Conservation (phyloP, 2,888 invertebrate genomes). For the Trichogramma evanescens region DNA sequence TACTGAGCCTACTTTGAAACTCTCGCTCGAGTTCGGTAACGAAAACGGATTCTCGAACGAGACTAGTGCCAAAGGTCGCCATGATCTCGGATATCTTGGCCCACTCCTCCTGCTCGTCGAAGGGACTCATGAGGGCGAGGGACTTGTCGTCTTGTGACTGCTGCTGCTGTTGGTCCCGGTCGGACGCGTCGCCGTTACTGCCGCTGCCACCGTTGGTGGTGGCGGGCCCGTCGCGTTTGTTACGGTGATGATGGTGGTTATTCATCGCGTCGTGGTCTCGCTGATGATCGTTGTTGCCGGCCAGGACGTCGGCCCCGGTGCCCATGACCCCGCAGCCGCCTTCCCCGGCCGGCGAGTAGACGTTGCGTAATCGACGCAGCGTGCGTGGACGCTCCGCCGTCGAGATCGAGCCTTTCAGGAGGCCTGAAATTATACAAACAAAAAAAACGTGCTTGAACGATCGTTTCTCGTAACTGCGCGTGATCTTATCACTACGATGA, state of each 20-base stretch:
- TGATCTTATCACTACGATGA: no score
- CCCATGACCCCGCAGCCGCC: slow-evolving; percentile 30
- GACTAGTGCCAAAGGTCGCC: slow-evolving; percentile 84
- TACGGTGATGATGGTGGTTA: background rate
- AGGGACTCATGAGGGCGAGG: slow-evolving; percentile 69
- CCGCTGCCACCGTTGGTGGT: slow-evolving; percentile 21
- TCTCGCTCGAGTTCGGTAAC: slow-evolving; percentile 73
- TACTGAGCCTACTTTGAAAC: slow-evolving; percentile 67
- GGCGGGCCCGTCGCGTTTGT: background rate
- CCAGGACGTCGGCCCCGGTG: slow-evolving; percentile 42
- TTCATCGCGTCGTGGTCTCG: no score
- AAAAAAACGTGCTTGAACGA: background rate
- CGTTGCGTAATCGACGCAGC: slow-evolving; percentile 65
- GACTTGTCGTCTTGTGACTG: slow-evolving; percentile 46
- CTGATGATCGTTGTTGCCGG: no score
- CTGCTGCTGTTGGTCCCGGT: background rate
- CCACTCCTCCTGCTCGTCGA: slow-evolving; percentile 94
- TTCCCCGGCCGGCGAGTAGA: slow-evolving; percentile 53
- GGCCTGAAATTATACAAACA: slow-evolving; percentile 53
- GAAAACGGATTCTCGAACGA: slow-evolving; percentile 70
- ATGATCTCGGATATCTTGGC: slow-evolving; percentile 93
- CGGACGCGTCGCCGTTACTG: slow-evolving; percentile 18
- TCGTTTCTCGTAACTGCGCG: no score
- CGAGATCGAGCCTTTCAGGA: slow-evolving; percentile 71
- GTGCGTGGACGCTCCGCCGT: slow-evolving; percentile 71